These are phyloP conservation scores for Lophius piscatorius DNA, from an alignment of 2,113 vertebrate genomes.

Conservation along the genomic window DNA sequence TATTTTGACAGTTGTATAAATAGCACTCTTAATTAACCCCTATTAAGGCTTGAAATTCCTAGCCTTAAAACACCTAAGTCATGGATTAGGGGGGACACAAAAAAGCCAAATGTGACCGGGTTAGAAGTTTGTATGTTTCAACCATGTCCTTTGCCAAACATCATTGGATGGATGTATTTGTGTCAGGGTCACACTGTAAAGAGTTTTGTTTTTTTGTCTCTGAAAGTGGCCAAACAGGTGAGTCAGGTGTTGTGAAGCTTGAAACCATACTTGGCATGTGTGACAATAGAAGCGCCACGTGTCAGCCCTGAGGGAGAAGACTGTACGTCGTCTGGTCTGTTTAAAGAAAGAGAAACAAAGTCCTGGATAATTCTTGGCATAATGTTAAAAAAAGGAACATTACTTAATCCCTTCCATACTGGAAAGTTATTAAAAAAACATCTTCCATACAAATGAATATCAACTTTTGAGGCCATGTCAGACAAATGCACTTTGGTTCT, in stretches of 20 bases:
- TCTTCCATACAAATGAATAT: neutral
- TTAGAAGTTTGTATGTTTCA: conserved; percentile 42
- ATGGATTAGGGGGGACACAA: conserved; percentile 25
- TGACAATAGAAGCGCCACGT: conserved; percentile 67
- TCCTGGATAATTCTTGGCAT: neutral
- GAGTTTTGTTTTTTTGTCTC: conserved; percentile 28
- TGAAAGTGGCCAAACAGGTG: conserved; percentile 75
- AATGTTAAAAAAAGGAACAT: too few species aligned
- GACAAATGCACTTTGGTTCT: neutral
- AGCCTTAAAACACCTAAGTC: conserved; percentile 40
- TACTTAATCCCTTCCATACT: neutral
- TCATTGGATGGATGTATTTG: conserved; percentile 33
- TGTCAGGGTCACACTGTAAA: conserved; percentile 23
- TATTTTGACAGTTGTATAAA: conserved; percentile 44
- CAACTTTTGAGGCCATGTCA: neutral
- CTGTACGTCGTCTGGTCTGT: conserved; percentile 19
- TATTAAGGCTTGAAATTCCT: conserved; percentile 31
- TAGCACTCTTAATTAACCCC: conserved; percentile 37
- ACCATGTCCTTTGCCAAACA: conserved; percentile 64
- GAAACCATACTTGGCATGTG: conserved; percentile 65
- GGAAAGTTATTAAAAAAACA: neutral
- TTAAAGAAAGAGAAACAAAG: conserved; percentile 26
- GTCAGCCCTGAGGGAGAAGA: conserved; percentile 53
- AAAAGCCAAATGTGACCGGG: conserved; percentile 41
- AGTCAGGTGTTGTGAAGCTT: conserved; percentile 63